phyloP scores from a whole-genome alignment of 2,113 vertebrate species.

The Entelurus aequoreus region DNA sequence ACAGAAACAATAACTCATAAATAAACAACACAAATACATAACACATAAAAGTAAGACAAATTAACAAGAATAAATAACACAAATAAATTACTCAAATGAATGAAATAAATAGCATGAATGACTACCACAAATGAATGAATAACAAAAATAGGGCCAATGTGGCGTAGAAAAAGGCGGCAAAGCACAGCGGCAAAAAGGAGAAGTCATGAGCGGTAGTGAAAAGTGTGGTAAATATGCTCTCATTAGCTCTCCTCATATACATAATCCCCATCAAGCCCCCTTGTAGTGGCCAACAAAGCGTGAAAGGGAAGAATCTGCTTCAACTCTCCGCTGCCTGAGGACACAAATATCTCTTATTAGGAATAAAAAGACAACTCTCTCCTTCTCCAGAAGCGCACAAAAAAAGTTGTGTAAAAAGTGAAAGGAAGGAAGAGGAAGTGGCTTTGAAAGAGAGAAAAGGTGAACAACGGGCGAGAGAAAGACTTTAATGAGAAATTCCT shows the following conservation, averaged over 20 bases:
- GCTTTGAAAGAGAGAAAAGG: slow-evolving; percentile 67
- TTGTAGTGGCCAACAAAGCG: slow-evolving; percentile 48
- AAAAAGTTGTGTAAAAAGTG: slow-evolving; percentile 39
- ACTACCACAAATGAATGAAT: neutral
- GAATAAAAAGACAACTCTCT: slow-evolving; percentile 45
- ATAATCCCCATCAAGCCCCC: slow-evolving; percentile 63
- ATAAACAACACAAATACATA: too few species aligned
- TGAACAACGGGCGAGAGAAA: slow-evolving; percentile 62
- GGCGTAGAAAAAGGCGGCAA: neutral
- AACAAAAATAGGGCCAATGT: too few species aligned
- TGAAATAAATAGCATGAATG: neutral
- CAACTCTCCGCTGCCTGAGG: slow-evolving; percentile 30
- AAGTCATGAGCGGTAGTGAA: slow-evolving; percentile 50
- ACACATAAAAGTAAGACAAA: too few species aligned
- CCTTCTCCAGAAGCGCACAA: slow-evolving; percentile 30
- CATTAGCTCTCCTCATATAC: slow-evolving; percentile 58
- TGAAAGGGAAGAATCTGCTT: slow-evolving; percentile 43
- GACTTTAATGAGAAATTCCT: slow-evolving; percentile 79
- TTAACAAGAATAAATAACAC: too few species aligned
- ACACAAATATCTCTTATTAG: slow-evolving; percentile 57
- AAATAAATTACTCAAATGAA: too few species aligned
- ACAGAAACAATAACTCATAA: too few species aligned
- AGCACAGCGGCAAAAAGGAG: slow-evolving; percentile 3
- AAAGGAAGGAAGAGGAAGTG: slow-evolving; percentile 71
- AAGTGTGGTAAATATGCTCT: slow-evolving; percentile 50